Evolutionary conservation across 1,140 invertebrate species (phyloP), one percentile per base, ranked within the genome.

Genomic region (Drosophila setifemur): DNA sequence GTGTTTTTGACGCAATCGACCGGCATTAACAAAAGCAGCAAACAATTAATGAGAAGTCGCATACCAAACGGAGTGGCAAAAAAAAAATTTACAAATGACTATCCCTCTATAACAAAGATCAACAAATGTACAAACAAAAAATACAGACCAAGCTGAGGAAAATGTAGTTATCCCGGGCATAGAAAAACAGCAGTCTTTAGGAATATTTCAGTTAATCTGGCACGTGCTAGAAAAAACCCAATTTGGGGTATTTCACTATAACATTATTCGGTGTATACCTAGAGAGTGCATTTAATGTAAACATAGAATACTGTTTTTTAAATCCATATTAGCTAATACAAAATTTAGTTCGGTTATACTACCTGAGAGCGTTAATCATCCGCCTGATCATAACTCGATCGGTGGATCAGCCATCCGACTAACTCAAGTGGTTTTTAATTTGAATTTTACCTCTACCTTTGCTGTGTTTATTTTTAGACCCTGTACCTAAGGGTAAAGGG

Each of bases 21-120:
- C 57, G 42, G 76, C 54, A 74, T 53, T 67, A 69, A 58, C 63
- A 67, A 71, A 55, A 60, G 66, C 78, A 83, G 60, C 68, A 64
- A 86, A 67, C 81, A 74, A 83, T 85, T 78, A 85, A 85, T 85
- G 74, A 79, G 69, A 70, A 83, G 73, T 83, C 79, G 57, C 78
- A 85, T 82, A 73, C 78, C 78, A 69, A 52, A 23, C 23, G 37
- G 25, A 55, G 48, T 19, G 47, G 26, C 23, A 57, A 54, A 37
- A 11, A 53, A 79, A 70, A 81, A 61, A 82, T 76, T 71, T 67
- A 67, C 21, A 25, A 39, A n/a, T n/a, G n/a, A n/a, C n/a, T n/a
- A n/a, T n/a, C 52, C 76, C 71, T 64, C 28, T 29, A 71, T 60
- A 79, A 82, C 73, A 55, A 70, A 85, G 69, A 82, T 83, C 78